These are phyloP conservation scores for Cynoglossus semilaevis DNA, from an alignment of 2,113 vertebrate species.

Conservation along the genomic window DNA sequence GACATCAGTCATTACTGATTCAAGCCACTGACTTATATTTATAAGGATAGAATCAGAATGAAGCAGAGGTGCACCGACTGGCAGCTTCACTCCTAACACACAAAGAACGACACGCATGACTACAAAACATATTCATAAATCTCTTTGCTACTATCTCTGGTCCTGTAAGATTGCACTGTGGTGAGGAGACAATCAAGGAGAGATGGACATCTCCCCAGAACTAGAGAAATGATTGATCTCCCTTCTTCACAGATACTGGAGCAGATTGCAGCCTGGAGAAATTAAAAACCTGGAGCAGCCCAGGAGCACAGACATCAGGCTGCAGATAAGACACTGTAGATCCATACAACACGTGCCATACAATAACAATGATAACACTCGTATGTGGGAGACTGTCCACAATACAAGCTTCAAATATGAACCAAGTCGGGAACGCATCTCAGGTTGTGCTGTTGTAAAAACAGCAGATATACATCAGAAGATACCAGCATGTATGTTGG, in stretches of 20 bases:
- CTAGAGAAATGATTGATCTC: slow-evolving; percentile 19
- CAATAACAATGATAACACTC: slow-evolving; percentile 9
- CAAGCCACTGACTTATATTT: background rate
- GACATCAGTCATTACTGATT: background rate
- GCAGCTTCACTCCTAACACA: slow-evolving; percentile 7
- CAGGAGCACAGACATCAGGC: slow-evolving; percentile 34
- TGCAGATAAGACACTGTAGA: slow-evolving; percentile 32
- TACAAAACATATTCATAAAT: slow-evolving; percentile 9
- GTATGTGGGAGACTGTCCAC: slow-evolving; percentile 13
- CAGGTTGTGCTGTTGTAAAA: background rate
- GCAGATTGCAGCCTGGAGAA: slow-evolving; percentile 13
- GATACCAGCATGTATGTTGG: slow-evolving; percentile 15
- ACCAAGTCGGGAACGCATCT: background rate
- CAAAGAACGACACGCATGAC: slow-evolving; percentile 16
- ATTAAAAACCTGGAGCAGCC: slow-evolving; percentile 4
- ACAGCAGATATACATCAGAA: background rate
- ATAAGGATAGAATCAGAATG: background rate
- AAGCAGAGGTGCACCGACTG: background rate
- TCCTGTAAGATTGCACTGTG: slow-evolving; percentile 21
- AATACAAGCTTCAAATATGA: slow-evolving; percentile 2
- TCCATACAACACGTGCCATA: slow-evolving; percentile 9
- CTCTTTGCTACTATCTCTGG: background rate
- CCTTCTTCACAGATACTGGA: slow-evolving; percentile 6
- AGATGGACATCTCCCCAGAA: background rate
- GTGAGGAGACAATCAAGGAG: background rate